Percentiles rank a stretch among this genome's conserved stretches.
Evolutionary conservation across 2,888 invertebrate genomes (phyloP).

Genomic region (Stictocephala bisonia): DNA sequence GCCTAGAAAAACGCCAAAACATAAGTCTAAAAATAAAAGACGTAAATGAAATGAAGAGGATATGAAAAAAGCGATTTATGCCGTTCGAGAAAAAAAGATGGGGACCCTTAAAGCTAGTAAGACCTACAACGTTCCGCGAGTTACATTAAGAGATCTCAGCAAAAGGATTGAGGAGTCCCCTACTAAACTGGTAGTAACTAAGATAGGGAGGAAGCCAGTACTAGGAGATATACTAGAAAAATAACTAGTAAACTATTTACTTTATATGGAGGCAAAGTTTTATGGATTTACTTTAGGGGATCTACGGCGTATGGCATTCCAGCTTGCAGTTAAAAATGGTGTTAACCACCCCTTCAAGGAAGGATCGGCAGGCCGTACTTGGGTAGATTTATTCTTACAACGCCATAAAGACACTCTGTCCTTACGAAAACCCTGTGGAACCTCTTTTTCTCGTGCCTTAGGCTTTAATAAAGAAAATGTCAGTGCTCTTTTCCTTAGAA

Average conservation of each 20-base stretch:
- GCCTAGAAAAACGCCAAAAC: background rate
- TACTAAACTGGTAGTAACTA: background rate
- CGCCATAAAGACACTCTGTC: slow-evolving; percentile 45
- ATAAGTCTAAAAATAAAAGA: background rate
- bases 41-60: background rate
- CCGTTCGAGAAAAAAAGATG: background rate
- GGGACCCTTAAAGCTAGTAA: background rate
- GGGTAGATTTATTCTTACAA: slow-evolving; percentile 49
- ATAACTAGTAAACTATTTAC: slow-evolving; percentile 37
- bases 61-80: background rate
- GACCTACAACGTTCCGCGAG: slow-evolving; percentile 2
- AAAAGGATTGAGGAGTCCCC: background rate
- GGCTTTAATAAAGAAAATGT: slow-evolving; percentile 48
- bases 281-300: slow-evolving; percentile 44
- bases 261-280: slow-evolving; percentile 46
- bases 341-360: too few species aligned
- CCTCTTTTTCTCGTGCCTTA: slow-evolving; percentile 44
- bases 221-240: slow-evolving; percentile 32
- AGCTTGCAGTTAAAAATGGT: slow-evolving; percentile 48
- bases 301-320: too few species aligned
- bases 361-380: slow-evolving; percentile 32
- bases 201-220: slow-evolving; percentile 28
- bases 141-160: background rate
- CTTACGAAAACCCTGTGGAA: slow-evolving; percentile 44
- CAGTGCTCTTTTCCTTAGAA: background rate